phyloP scores from a whole-genome alignment of 2,113 vertebrate genomes.

The Erythrocercus mccallii region DNA sequence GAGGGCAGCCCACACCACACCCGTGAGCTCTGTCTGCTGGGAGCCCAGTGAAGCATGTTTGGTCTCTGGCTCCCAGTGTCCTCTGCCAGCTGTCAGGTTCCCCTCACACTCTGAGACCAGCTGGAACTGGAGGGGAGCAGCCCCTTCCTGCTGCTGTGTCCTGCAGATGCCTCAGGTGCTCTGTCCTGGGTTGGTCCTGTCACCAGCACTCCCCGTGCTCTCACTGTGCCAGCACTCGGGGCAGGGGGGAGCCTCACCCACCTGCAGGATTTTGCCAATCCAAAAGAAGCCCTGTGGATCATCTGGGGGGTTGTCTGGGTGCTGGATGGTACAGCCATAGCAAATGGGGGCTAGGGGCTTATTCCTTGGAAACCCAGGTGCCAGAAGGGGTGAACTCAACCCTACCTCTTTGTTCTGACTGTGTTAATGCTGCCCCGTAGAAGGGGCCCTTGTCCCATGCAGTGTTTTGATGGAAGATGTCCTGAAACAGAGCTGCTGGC shows the following conservation, averaged over 20 bases:
- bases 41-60: background rate
- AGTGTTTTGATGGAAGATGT: background rate
- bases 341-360: background rate
- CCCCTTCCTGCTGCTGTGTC: background rate
- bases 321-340: background rate
- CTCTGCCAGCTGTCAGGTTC: background rate
- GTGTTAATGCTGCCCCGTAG: background rate
- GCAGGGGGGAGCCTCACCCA: background rate
- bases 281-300: background rate
- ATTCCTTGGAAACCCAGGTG: background rate
- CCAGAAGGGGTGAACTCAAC: background rate
- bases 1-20: background rate
- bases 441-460: background rate
- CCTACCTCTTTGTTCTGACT: background rate
- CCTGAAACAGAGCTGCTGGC: background rate
- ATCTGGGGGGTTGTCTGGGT: background rate
- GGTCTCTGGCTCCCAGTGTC: background rate
- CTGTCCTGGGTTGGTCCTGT: background rate
- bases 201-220: background rate
- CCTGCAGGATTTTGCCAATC: background rate
- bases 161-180: background rate
- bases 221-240: background rate
- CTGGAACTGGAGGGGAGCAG: background rate
- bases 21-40: background rate
- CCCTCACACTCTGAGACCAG: background rate